Evolutionary conservation across 2,888 invertebrate species (phyloP), one percentile per base, ranked within the genome.

Genomic region (Creontiades dilutus): DNA sequence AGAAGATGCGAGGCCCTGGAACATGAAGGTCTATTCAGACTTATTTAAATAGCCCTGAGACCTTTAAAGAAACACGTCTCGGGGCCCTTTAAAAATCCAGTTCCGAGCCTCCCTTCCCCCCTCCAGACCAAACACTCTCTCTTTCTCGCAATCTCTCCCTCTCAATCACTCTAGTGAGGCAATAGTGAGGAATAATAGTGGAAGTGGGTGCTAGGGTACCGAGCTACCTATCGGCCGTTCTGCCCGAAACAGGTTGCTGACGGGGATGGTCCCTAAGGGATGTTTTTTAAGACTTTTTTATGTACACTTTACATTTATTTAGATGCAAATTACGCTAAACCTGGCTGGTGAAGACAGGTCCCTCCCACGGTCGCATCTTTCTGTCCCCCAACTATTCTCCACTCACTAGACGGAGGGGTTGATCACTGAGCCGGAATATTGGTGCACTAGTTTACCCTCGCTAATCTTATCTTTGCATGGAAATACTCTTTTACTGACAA

Each of bases 61-160:
- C 68, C 68, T 68, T 68, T 68, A 68, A 68, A 68, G 68, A 68
- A 68, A 68, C 68, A 23, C 68, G 68, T 68, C 68, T 68, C 27
- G 23, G 68, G n/a, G 68, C 68, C 68, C 68, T 68, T 68, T 68
- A 68, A 68, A 68, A 68, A 68, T 23, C 68, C 68, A 23, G 68
- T 68, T 68, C 68, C 68, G 37, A 37, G 3, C 37, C 37, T 7
- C 37, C 37, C 37, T 7, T 7, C 16, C 11, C 52, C 52, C 52
- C 16, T 16, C 16, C 52, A 3, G 0, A n/a, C 37, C 37, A 37
- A 4, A 7, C 37, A 37, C 37, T 37, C 37, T 37, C 37, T 37
- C 37, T 2, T 37, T 37, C 37, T 37, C 37, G 2, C 37, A 37
- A 37, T 37, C 37, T 7, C 37, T 37, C 37, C 37, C 57, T 7